phyloP scores from a whole-genome alignment of 1,140 invertebrate species.

The Drosophila suzukii region DNA sequence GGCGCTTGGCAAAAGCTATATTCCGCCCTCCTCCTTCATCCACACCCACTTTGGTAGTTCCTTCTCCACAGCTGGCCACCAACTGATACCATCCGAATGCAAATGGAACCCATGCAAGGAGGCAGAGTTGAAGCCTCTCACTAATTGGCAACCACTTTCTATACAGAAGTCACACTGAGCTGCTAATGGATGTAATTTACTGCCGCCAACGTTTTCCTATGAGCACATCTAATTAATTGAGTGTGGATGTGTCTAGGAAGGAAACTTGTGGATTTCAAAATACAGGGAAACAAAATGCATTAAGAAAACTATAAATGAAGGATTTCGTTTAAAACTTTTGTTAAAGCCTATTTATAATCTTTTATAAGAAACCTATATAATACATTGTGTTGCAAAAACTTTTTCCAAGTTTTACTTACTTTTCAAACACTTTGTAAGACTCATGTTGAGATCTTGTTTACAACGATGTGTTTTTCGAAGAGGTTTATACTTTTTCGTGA shows the following conservation, averaged over 20 bases:
- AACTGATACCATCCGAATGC: constrained; percentile 43
- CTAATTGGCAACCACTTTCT: constrained; percentile 78
- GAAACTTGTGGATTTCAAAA: background rate
- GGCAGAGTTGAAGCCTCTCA: constrained; percentile 48
- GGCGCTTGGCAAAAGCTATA: background rate
- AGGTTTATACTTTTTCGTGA: constrained; percentile 23
- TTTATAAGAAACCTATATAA: no score
- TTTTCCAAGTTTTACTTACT: constrained; percentile 61
- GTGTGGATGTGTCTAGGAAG: background rate
- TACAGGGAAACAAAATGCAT: background rate
- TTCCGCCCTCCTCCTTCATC: background rate
- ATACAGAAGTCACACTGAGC: constrained; percentile 73
- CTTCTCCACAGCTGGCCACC: constrained; percentile 4
- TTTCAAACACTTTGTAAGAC: constrained; percentile 45
- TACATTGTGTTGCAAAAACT: no score
- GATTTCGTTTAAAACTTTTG: background rate
- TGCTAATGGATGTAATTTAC: constrained; percentile 78
- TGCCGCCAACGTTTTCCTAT: constrained; percentile 54
- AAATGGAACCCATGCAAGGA: constrained; percentile 44
- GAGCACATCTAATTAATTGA: constrained; percentile 56
- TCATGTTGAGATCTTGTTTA: constrained; percentile 44
- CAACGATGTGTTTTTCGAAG: constrained; percentile 29
- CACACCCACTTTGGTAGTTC: background rate
- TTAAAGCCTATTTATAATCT: no score
- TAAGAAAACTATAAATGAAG: background rate